Evolutionary conservation across 2,113 vertebrate genomes (phyloP), one percentile per base, ranked within the genome.

Genomic region (Apistogramma diplotaenia): DNA sequence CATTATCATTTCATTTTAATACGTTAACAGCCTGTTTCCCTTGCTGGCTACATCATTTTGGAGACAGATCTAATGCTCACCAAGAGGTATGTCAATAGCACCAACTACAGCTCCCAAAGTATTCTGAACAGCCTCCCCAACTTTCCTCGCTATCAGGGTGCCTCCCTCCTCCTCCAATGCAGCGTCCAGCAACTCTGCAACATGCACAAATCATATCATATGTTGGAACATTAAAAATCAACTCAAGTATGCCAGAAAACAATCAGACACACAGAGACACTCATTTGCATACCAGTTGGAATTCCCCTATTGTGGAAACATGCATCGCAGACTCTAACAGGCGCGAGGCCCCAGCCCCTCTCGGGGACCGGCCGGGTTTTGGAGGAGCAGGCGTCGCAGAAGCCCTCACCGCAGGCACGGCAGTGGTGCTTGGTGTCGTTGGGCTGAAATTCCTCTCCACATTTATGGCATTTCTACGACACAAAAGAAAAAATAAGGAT

Each of bases 371-470:
- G 97, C 4, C 97, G 95, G 18, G 94, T 95, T 93, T 97, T 98
- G 29, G 98, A 97, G 23, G 98, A 99, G 77, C 98, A 99, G 91
- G 94, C 84, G 29, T 98, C 96, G 51, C 98, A 99, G 94, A 99
- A 99, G 49, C 98, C 98, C 79, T 99, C 98, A 61, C 98, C 98
- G 7, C 98, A 99, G 81, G 97, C 96, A 60, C 98, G 96, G 84
- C 98, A 99, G 93, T 99, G 98, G 82, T 99, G 98, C 93, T 99
- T 99, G 1, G 97, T 97, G 93, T 98, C 97, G 0, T 98, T 99
- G 46, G 97, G 95, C 92, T 98, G 96, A 90, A 99, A 99, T 74
- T 95, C 94, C 0, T 91, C 95, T 3, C 92, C 95, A 82, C 98
- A 99, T 87, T 97, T 97, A 83, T 94, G 95, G 92, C 98, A 99